phyloP scores from a whole-genome alignment of 2,797 vertebrate species.

The Xenops minutus region DNA sequence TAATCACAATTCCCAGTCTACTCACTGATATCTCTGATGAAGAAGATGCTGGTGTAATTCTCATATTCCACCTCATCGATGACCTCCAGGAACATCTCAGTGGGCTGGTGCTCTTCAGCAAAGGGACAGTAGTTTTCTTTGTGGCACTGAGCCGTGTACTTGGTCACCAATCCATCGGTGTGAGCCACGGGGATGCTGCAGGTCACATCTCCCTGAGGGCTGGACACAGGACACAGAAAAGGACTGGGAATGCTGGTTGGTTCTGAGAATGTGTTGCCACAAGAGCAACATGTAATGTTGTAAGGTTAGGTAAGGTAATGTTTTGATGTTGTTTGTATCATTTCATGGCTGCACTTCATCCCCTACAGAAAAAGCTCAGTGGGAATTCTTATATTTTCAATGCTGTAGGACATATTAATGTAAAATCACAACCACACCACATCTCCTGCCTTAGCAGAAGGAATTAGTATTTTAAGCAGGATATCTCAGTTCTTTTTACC shows the following conservation, averaged over 20 bases:
- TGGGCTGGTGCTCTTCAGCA: slow-evolving; percentile 70
- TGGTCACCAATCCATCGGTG: neutral
- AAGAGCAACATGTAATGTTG: neutral
- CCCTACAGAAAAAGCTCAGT: neutral
- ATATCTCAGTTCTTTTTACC: neutral
- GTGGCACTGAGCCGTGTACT: slow-evolving; percentile 59
- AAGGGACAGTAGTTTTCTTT: slow-evolving; percentile 63
- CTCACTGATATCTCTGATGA: slow-evolving; percentile 80
- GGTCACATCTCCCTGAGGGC: slow-evolving; percentile 52
- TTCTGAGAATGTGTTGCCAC: neutral
- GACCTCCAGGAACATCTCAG: slow-evolving; percentile 54
- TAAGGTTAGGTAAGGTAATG: neutral
- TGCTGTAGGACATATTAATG: neutral
- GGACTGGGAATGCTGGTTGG: neutral
- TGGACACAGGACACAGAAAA: slow-evolving; percentile 40
- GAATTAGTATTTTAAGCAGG: neutral
- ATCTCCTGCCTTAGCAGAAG: neutral
- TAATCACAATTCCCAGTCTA: neutral
- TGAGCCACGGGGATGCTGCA: slow-evolving; percentile 48
- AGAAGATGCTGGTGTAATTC: slow-evolving; percentile 73
- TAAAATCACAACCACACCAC: neutral
- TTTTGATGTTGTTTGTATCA: neutral
- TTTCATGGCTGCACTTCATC: accelerated
- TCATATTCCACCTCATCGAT: slow-evolving; percentile 68
- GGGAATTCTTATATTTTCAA: neutral